These are phyloP conservation scores for human (Homo sapiens) DNA, from an alignment of 2,113 vertebrate species.

Conservation along the genomic window GRCh38 chr14:95068501-95069000, in stretches of 20 bases:
- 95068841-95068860: background rate
- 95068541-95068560: background rate
- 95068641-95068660: background rate
- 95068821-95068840: rapidly evolving
- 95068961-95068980: background rate
- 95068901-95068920: background rate
- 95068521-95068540: background rate
- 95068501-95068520: background rate
- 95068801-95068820: background rate
- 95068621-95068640: rapidly evolving
- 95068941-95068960: background rate
- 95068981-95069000: rapidly evolving
- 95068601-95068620: too few species aligned
- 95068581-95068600: background rate
- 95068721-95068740: background rate
- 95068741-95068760: background rate
- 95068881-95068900: rapidly evolving
- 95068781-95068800: background rate
- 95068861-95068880: background rate
- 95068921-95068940: too few species aligned
- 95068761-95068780: background rate
- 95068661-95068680: rapidly evolving
- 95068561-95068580: background rate
- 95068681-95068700: rapidly evolving
- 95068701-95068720: background rate